Percentiles rank a stretch among this genome's conserved stretches.
phyloP scores from a whole-genome alignment of 2,113 vertebrate species.

The Mesocricetus auratus region DNA sequence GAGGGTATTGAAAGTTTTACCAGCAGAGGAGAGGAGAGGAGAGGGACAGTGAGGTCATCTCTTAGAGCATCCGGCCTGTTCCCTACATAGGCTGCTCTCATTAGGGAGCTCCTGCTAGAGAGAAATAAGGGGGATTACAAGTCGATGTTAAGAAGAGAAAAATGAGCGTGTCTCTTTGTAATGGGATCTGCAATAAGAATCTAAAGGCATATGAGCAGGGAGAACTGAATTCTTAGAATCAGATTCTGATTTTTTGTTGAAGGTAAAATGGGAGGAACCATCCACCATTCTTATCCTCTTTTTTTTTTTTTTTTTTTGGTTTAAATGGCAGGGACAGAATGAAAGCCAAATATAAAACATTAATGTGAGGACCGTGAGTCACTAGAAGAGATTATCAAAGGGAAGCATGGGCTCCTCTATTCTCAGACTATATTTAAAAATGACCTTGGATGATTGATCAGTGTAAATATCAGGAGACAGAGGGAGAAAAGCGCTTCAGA shows the following conservation, averaged over 20 bases:
- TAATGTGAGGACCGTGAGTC: slow-evolving; percentile 3
- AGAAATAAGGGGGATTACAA: neutral
- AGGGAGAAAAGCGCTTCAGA: neutral
- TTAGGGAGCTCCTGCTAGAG: neutral
- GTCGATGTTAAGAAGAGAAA: neutral
- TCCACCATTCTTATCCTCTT: neutral
- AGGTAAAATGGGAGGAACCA: neutral
- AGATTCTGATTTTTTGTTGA: slow-evolving; percentile 12
- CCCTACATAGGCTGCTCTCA: neutral
- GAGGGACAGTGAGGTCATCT: neutral
- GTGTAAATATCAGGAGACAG: slow-evolving; percentile 1
- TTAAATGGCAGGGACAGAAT: slow-evolving; percentile 47
- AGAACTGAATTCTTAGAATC: neutral
- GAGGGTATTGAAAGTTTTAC: neutral
- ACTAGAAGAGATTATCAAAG: slow-evolving; percentile 32
- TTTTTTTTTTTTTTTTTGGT: neutral
- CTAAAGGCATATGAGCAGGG: neutral
- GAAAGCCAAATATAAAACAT: slow-evolving; percentile 48
- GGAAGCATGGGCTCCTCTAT: neutral
- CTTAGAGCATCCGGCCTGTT: neutral
- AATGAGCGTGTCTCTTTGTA: neutral
- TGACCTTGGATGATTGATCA: neutral
- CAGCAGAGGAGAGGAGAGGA: too few relatives aligned
- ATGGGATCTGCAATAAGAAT: neutral
- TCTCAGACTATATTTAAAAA: neutral